Conservation (phyloP, 1,140 invertebrate species). For the Megalonaias nervosa region DNA sequence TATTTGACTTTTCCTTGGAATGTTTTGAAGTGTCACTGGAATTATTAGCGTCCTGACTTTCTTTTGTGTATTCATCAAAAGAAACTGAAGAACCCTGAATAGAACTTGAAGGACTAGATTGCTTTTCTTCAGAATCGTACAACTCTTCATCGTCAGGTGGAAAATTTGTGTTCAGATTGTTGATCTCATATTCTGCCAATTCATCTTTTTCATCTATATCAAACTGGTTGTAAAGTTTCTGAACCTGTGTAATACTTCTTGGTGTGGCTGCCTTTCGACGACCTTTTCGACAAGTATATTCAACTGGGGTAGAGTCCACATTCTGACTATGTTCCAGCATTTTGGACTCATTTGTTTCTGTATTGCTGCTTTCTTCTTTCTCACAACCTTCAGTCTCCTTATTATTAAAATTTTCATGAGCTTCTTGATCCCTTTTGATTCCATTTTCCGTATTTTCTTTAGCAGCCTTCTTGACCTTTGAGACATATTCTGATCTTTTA, state of each 20-base stretch:
- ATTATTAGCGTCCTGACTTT: conserved; percentile 5
- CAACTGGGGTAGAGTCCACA: conserved; percentile 7
- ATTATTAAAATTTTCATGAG: neutral
- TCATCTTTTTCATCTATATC: conserved; percentile 50
- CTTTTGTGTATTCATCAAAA: conserved; percentile 8
- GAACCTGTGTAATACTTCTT: conserved; percentile 51
- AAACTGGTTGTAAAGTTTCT: conserved; percentile 38
- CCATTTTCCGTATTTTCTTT: neutral
- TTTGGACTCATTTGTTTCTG: neutral
- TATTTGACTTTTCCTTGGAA: conserved; percentile 11
- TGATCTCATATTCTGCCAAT: conserved; percentile 53
- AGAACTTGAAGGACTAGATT: conserved; percentile 9
- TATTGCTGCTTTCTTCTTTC: neutral
- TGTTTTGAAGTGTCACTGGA: conserved; percentile 9
- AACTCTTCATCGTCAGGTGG: conserved; percentile 41
- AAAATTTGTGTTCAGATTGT: conserved; percentile 57
- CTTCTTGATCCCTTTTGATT: neutral
- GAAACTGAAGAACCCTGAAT: neutral
- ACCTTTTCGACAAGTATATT: conserved; percentile 38
- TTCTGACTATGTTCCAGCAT: neutral
- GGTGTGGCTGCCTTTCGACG: conserved; percentile 45
- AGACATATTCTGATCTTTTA: neutral
- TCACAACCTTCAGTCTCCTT: neutral
- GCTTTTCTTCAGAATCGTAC: conserved; percentile 22
- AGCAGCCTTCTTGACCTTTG: conserved; percentile 1